Percentiles rank a stretch among this genome's conserved stretches.
These are phyloP conservation scores for Drosophila repleta DNA, from an alignment of 1,140 invertebrate species.

Conservation along the genomic window DNA sequence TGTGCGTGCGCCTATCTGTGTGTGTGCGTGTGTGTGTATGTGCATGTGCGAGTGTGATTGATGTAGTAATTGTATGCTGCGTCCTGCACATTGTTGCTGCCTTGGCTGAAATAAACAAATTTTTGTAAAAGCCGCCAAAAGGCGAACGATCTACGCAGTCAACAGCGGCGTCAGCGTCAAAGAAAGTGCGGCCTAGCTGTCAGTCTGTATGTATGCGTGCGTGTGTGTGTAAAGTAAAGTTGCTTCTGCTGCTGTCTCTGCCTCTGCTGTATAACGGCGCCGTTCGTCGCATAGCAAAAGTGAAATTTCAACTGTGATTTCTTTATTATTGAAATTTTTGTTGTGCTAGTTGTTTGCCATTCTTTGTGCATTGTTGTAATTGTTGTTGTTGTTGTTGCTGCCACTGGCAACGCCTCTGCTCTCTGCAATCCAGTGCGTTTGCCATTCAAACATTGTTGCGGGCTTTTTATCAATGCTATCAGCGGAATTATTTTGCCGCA, in stretches of 20 bases:
- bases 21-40: constrained; percentile 5
- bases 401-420: constrained; percentile 39
- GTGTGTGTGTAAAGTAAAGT: constrained; percentile 49
- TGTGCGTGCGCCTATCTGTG: constrained; percentile 4
- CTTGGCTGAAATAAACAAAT: constrained; percentile 50
- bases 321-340: constrained; percentile 64
- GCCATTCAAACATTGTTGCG: constrained; percentile 36
- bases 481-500: constrained; percentile 76
- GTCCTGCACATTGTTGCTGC: constrained; percentile 3
- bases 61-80: constrained; percentile 25
- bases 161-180: constrained; percentile 35
- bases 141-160: constrained; percentile 33
- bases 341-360: constrained; percentile 38
- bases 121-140: constrained; percentile 71
- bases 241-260: constrained; percentile 11
- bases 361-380: constrained; percentile 39
- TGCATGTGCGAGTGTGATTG: constrained; percentile 9
- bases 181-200: constrained; percentile 65
- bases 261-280: constrained; percentile 32
- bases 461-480: constrained; percentile 70
- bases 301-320: constrained; percentile 66
- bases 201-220: constrained; percentile 12
- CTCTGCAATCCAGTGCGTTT: constrained; percentile 19
- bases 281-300: constrained; percentile 56
- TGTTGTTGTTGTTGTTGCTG: constrained; percentile 21